phyloP scores from a whole-genome alignment of 1,140 invertebrate genomes.

The Drosophila mauritiana region DNA sequence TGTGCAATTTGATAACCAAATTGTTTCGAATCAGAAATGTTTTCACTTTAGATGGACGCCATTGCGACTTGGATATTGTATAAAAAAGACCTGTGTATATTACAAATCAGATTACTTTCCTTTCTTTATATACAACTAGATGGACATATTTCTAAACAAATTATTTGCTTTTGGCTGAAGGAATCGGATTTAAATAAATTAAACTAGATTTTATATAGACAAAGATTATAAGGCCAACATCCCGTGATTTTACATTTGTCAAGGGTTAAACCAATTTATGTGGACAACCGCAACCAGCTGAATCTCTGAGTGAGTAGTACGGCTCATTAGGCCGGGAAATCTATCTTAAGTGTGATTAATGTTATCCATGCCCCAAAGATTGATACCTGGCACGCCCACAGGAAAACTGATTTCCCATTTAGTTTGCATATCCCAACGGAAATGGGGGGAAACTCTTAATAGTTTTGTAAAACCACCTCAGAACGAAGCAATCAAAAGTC shows the following conservation, averaged over 20 bases:
- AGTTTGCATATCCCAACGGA: constrained; percentile 8
- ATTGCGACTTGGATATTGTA: not conserved
- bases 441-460: constrained; percentile 23
- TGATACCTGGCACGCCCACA: constrained; percentile 63
- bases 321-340: constrained; percentile 55
- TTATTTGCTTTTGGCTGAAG: too few species aligned
- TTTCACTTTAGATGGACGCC: not conserved
- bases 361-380: constrained; percentile 50
- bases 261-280: constrained; percentile 14
- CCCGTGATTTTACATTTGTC: not conserved
- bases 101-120: not conserved
- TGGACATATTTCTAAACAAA: not conserved
- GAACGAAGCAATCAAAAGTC: constrained; percentile 73
- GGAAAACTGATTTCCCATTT: constrained; percentile 45
- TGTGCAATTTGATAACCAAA: constrained; percentile 23
- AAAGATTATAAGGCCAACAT: not conserved
- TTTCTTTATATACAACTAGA: too few species aligned
- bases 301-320: constrained; percentile 46
- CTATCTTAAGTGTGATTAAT: constrained; percentile 77
- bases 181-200: too few species aligned
- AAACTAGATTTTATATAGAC: too few species aligned
- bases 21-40: not conserved
- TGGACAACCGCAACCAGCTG: constrained; percentile 11
- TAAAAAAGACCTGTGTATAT: not conserved
- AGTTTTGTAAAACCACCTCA: constrained; percentile 55